These are phyloP conservation scores for Alligator sinensis DNA, from an alignment of 2,113 vertebrate genomes.

Conservation along the genomic window DNA sequence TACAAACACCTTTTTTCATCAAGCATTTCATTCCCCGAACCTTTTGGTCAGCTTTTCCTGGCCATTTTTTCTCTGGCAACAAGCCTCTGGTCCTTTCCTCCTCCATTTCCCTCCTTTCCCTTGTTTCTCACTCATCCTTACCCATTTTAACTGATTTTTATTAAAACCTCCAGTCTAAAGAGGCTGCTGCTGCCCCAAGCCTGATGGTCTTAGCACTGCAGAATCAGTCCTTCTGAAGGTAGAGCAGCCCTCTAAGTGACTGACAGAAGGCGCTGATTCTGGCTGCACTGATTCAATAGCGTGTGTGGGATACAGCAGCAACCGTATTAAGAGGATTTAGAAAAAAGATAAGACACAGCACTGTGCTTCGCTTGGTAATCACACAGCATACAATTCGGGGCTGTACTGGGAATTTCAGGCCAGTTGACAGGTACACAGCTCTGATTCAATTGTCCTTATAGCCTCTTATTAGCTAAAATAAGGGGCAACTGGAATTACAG, in stretches of 20 bases:
- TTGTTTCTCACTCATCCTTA: not conserved
- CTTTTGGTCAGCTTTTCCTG: not conserved
- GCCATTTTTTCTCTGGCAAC: not conserved
- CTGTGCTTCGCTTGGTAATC: constrained; percentile 17
- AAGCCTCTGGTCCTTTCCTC: rapidly evolving
- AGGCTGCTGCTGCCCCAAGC: rapidly evolving
- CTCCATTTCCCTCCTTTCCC: rapidly evolving
- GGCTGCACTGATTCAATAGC: not conserved
- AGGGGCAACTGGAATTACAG: constrained; percentile 54
- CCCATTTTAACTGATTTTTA: not conserved
- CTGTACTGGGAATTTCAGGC: constrained; percentile 30
- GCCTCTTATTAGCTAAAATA: constrained; percentile 48
- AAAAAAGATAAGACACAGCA: not conserved
- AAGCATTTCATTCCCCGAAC: not conserved
- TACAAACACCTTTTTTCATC: too few species aligned
- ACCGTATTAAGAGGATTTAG: not conserved
- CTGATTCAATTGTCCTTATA: constrained; percentile 61
- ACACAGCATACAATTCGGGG: not conserved
- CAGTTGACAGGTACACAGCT: constrained; percentile 39
- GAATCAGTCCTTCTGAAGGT: not conserved
- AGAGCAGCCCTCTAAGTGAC: not conserved
- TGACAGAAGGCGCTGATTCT: constrained; percentile 28
- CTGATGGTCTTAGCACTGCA: not conserved
- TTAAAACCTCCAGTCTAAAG: rapidly evolving
- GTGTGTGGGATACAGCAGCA: not conserved